Conservation (phyloP, 2,888 invertebrate genomes). For the Camptogramma bilineatum region DNA sequence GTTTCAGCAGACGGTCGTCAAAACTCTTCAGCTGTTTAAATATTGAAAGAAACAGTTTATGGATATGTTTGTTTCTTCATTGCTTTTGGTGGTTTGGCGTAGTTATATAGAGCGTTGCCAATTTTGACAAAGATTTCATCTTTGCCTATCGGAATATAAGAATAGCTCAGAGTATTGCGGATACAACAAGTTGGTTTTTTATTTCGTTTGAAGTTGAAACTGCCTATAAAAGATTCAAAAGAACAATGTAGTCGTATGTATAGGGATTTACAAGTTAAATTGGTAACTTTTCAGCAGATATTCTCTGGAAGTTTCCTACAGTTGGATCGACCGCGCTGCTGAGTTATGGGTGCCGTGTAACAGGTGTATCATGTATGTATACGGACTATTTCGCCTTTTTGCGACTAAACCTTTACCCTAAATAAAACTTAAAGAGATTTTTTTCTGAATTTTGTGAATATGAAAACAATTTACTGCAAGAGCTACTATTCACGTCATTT, state of each 20-base stretch:
- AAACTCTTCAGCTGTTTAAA: slow-evolving; percentile 25
- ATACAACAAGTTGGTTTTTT: not conserved
- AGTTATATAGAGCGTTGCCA: slow-evolving; percentile 8
- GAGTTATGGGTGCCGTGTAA: slow-evolving; percentile 53
- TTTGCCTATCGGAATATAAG: not conserved
- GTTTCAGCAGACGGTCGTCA: slow-evolving; percentile 23
- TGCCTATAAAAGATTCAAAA: not conserved
- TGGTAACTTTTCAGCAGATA: slow-evolving; percentile 41
- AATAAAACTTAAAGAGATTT: slow-evolving; percentile 11
- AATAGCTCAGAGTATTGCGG: not conserved
- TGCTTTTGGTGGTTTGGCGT: slow-evolving; percentile 10
- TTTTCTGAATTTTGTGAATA: slow-evolving; percentile 19
- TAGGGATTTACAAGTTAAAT: slow-evolving; percentile 22
- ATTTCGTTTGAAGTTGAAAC: not conserved
- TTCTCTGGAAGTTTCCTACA: slow-evolving; percentile 39
- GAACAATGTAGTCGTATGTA: not conserved
- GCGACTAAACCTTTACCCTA: slow-evolving; percentile 46
- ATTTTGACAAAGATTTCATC: no score
- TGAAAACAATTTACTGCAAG: not conserved
- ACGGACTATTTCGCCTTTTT: slow-evolving; percentile 48
- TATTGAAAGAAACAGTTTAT: slow-evolving; percentile 21
- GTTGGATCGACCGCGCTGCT: slow-evolving; percentile 37
- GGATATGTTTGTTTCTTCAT: slow-evolving; percentile 13
- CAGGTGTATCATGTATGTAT: slow-evolving; percentile 55
- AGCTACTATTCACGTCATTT: no score